phyloP scores from a whole-genome alignment of 2,888 invertebrate species.

The Arge pagana region DNA sequence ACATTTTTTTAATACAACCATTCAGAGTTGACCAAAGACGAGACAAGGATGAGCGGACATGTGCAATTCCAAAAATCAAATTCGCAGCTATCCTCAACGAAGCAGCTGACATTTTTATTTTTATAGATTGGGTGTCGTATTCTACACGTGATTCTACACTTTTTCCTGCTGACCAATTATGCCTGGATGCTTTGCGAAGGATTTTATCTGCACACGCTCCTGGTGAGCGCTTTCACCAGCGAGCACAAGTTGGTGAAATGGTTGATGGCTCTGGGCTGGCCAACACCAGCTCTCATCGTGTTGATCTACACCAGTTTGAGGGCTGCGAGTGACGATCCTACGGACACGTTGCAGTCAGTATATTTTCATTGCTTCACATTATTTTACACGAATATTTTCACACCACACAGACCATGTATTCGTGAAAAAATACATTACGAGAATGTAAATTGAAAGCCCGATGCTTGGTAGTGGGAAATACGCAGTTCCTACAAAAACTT shows the following conservation, averaged over 20 bases:
- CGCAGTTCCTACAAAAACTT: too few species aligned
- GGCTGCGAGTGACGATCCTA: conserved; percentile 59
- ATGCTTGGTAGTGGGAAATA: too few species aligned
- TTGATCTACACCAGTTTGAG: conserved; percentile 71
- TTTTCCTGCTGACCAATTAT: conserved; percentile 89
- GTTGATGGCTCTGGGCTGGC: conserved; percentile 86
- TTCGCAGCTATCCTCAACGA: neutral
- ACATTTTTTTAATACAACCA: neutral
- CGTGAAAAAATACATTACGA: too few species aligned
- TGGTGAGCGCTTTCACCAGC: conserved; percentile 88
- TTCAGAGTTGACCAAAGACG: neutral
- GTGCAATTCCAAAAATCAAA: neutral
- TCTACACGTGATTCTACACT: conserved; percentile 82
- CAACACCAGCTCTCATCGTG: conserved; percentile 71
- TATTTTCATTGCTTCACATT: neutral
- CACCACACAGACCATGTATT: too few species aligned
- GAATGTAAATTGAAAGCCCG: too few species aligned
- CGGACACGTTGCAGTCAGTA: conserved; percentile 66
- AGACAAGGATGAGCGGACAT: too few species aligned
- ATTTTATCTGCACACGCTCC: conserved; percentile 89
- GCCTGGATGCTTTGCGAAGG: conserved; percentile 98
- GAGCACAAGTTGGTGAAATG: conserved; percentile 83
- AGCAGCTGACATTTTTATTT: conserved; percentile 25
- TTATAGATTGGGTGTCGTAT: conserved; percentile 78
- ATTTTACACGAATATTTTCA: neutral